A percentile compares a stretch with the other conserved stretches of the same genome.
These are phyloP conservation scores for Dascyllus trimaculatus DNA, from an alignment of 2,113 vertebrate genomes.

Conservation along the genomic window DNA sequence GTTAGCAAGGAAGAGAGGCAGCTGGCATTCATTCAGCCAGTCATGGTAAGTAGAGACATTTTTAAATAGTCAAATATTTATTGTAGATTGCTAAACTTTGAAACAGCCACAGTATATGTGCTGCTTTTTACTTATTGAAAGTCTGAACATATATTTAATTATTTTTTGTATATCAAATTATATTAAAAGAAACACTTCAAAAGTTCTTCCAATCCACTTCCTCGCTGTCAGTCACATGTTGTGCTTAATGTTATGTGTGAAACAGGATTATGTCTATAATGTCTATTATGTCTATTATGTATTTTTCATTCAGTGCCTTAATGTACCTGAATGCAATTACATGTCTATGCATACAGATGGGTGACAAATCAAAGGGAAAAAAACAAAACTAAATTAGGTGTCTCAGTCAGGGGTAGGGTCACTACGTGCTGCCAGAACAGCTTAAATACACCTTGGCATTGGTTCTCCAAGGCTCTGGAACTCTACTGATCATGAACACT, in stretches of 20 bases:
- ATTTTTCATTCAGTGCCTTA: background rate
- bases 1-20: background rate
- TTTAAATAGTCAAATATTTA: background rate
- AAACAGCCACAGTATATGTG: background rate
- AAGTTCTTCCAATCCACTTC: no score
- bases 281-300: no score
- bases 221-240: background rate
- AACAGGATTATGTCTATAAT: background rate
- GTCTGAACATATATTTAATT: background rate
- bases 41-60: slow-evolving; percentile 39
- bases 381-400: no score
- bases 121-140: background rate
- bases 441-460: no score
- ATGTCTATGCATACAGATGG: no score
- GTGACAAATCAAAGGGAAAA: no score
- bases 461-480: no score
- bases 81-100: background rate
- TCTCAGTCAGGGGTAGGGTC: no score
- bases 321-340: background rate
- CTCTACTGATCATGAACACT: no score
- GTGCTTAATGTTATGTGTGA: background rate
- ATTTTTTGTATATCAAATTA: background rate
- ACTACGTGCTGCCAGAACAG: no score
- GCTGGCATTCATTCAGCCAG: background rate
- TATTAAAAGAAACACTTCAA: background rate